phyloP scores from a whole-genome alignment of 1,140 invertebrate genomes.

The Ceratina calcarata region DNA sequence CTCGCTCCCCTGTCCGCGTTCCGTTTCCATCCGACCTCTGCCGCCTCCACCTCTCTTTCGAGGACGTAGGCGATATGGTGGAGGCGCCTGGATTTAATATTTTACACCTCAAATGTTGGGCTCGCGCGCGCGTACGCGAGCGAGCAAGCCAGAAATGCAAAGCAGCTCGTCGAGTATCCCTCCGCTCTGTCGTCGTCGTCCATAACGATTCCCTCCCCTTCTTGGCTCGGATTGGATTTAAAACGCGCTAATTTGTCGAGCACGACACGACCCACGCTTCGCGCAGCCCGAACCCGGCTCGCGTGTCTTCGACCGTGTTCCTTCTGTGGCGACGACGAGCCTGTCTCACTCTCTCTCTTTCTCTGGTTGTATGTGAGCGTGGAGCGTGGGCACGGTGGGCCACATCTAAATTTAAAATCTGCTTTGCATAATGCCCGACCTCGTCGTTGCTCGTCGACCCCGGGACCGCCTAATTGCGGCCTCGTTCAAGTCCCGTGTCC shows the following conservation, averaged over 20 bases:
- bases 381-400: conserved; percentile 65
- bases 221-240: conserved; percentile 77
- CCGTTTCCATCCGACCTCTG: conserved; percentile 16
- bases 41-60: conserved; percentile 40
- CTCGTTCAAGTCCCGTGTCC: conserved; percentile 73
- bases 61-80: conserved; percentile 64
- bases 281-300: conserved; percentile 44
- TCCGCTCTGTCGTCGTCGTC: conserved; percentile 13
- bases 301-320: conserved; percentile 55
- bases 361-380: conserved; percentile 28
- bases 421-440: conserved; percentile 78
- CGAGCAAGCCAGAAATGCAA: conserved; percentile 75
- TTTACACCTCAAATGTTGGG: conserved; percentile 80
- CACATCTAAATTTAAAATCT: conserved; percentile 81
- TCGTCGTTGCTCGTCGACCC: conserved; percentile 60
- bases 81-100: conserved; percentile 77
- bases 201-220: conserved; percentile 58
- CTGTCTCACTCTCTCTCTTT: background rate
- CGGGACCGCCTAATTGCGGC: conserved; percentile 77
- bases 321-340: conserved; percentile 5
- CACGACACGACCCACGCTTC: conserved; percentile 63
- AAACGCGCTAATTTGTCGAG: conserved; percentile 79
- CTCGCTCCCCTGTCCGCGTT: conserved; percentile 12
- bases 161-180: conserved; percentile 65
- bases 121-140: conserved; percentile 33